Conservation (phyloP, 30 jellyfish, hydroid and myxozoan species). For the Morbakka virulenta region DNA sequence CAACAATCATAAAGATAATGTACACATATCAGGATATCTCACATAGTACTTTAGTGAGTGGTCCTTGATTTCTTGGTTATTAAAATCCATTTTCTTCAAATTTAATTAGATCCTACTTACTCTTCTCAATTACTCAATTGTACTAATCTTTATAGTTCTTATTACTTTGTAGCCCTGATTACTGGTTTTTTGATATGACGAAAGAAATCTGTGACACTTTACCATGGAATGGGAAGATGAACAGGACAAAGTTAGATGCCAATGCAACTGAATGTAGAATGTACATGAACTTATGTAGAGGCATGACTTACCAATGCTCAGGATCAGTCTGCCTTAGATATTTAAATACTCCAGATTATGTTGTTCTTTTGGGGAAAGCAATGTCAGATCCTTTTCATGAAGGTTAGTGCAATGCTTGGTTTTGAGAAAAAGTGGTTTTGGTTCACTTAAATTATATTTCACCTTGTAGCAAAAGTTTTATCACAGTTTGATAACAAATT, state of each 20-base stretch:
- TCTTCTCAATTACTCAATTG: background rate
- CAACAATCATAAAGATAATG: background rate
- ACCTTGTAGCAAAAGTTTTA: background rate
- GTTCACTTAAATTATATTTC: too few relatives aligned
- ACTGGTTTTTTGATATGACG: slow-evolving; percentile 55
- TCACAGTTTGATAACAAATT: too few relatives aligned
- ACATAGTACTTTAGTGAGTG: too few relatives aligned
- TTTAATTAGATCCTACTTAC: too few relatives aligned
- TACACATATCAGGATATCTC: too few relatives aligned
- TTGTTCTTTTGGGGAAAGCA: slow-evolving; percentile 52
- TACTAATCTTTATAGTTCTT: background rate
- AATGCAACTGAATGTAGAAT: slow-evolving; percentile 62
- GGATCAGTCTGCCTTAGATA: slow-evolving; percentile 80
- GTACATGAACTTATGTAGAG: slow-evolving; percentile 70
- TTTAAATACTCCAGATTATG: slow-evolving; percentile 56
- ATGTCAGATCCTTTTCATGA: slow-evolving; percentile 64
- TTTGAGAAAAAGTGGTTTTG: too few relatives aligned
- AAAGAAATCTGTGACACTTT: slow-evolving; percentile 19
- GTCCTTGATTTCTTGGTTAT: too few relatives aligned
- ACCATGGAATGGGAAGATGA: slow-evolving; percentile 22
- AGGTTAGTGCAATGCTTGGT: slow-evolving; percentile 34
- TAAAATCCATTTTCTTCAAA: too few relatives aligned
- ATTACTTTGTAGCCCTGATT: slow-evolving; percentile 28
- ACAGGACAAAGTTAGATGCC: background rate
- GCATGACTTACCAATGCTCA: slow-evolving; percentile 69